Evolutionary conservation across 2,888 invertebrate species (phyloP).

Genomic region (Nudaria mundana): DNA sequence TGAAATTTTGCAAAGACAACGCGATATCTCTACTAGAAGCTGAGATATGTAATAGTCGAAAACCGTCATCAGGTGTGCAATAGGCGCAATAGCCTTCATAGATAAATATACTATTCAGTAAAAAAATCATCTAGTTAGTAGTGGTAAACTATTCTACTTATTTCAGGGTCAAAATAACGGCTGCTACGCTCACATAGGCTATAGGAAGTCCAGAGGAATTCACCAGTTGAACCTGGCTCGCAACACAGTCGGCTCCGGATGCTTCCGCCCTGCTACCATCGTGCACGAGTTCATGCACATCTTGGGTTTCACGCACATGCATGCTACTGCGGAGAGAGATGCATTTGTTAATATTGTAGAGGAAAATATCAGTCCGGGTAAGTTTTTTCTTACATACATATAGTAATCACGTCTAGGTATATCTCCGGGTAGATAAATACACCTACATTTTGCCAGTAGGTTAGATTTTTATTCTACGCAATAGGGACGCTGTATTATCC

Average conservation of each 20-base stretch:
- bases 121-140: no score
- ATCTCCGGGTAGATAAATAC: neutral
- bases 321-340: conserved; percentile 66
- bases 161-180: conserved; percentile 53
- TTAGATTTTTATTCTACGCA: no score
- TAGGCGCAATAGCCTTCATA: no score
- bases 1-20: no score
- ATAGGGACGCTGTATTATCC: no score
- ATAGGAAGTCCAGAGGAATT: conserved; percentile 56
- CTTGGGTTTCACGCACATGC: conserved; percentile 74
- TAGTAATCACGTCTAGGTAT: rapidly evolving
- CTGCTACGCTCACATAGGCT: conserved; percentile 70
- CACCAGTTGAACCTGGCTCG: conserved; percentile 78
- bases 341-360: conserved; percentile 84
- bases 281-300: conserved; percentile 87
- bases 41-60: no score
- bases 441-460: neutral
- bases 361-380: conserved; percentile 84
- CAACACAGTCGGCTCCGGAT: conserved; percentile 70
- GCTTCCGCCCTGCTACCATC: conserved; percentile 84
- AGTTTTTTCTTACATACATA: no score
- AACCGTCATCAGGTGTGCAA: no score
- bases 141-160: no score
- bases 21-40: no score
- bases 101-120: no score